phyloP scores from a whole-genome alignment of 2,888 invertebrate genomes.

The Agrenia bidenticulata region DNA sequence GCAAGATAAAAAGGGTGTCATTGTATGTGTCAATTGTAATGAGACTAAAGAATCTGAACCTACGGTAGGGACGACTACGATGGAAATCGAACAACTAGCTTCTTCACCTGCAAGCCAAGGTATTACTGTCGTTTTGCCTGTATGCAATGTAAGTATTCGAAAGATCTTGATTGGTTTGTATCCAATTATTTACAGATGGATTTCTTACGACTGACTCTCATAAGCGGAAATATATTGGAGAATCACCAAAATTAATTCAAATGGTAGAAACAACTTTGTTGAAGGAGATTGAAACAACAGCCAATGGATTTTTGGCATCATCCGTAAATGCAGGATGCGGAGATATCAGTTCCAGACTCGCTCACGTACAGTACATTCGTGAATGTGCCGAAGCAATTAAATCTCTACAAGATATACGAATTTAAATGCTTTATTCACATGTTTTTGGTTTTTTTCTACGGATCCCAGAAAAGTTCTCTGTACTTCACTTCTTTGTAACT shows the following conservation, averaged over 20 bases:
- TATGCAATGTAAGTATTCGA: too few relatives aligned
- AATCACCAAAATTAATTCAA: background rate
- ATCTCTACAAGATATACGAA: slow-evolving; percentile 18
- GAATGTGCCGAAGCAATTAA: slow-evolving; percentile 32
- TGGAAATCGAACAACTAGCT: slow-evolving; percentile 5
- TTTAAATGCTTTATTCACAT: background rate
- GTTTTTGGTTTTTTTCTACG: too few relatives aligned
- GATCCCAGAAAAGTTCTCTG: too few relatives aligned
- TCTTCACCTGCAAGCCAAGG: too few relatives aligned
- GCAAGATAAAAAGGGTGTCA: slow-evolving; percentile 38
- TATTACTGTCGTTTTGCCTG: too few relatives aligned
- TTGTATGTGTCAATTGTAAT: slow-evolving; percentile 37
- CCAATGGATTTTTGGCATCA: background rate
- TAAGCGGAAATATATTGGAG: background rate
- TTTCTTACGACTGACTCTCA: background rate
- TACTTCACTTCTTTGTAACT: too few relatives aligned
- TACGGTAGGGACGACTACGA: background rate
- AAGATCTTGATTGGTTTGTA: too few relatives aligned
- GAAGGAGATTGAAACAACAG: background rate
- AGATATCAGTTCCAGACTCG: background rate
- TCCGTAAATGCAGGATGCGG: background rate
- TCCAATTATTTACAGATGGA: too few relatives aligned
- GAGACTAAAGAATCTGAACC: background rate
- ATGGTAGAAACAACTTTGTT: background rate
- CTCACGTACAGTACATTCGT: slow-evolving; percentile 20